Evolutionary conservation across 2,797 vertebrate species (phyloP).

Genomic region (Enteromius paludinosus): DNA sequence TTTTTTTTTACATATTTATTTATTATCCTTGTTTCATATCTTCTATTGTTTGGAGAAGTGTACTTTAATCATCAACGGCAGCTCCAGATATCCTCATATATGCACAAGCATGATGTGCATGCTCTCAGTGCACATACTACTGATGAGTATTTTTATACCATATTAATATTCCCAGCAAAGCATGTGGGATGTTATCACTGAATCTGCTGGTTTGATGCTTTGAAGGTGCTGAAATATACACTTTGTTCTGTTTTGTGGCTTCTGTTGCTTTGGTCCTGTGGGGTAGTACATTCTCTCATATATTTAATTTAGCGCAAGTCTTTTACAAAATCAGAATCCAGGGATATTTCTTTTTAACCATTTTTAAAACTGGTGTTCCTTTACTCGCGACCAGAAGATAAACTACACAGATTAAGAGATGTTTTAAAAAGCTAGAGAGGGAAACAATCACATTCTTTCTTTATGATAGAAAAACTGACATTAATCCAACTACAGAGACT

Average conservation of each 20-base stretch:
- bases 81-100: conserved; percentile 52
- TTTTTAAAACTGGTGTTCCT: background rate
- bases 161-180: conserved; percentile 38
- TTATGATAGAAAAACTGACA: background rate
- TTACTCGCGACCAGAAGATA: background rate
- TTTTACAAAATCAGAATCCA: conserved; percentile 41
- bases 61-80: conserved; percentile 55
- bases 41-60: conserved; percentile 42
- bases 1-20: conserved; percentile 63
- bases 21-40: conserved; percentile 51
- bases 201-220: conserved; percentile 58
- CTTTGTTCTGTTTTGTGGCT: conserved; percentile 43
- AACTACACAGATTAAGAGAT: background rate
- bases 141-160: conserved; percentile 56
- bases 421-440: conserved; percentile 4
- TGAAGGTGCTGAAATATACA: conserved; percentile 57
- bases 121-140: conserved; percentile 60
- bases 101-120: conserved; percentile 51
- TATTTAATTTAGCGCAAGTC: conserved; percentile 19
- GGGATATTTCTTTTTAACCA: background rate
- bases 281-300: background rate
- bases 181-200: conserved; percentile 53
- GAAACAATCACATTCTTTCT: conserved; percentile 7
- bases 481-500: background rate
- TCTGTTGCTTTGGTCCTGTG: conserved; percentile 45